Percentiles rank a stretch among this genome's conserved stretches.
These are phyloP conservation scores for Lasius fuliginosus DNA, from an alignment of 2,888 invertebrate genomes.

Conservation along the genomic window DNA sequence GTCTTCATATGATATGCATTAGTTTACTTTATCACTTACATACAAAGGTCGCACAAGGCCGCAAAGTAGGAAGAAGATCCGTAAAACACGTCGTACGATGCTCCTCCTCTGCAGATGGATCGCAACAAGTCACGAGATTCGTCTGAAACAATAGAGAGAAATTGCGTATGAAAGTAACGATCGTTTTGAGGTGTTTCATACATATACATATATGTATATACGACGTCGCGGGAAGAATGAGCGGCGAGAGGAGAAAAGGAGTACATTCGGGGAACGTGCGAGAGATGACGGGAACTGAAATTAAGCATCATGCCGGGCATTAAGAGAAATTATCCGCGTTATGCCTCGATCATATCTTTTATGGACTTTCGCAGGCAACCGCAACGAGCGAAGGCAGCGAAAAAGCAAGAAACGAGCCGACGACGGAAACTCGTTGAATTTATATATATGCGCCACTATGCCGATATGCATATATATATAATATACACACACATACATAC, in stretches of 20 bases:
- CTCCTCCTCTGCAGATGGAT: not conserved
- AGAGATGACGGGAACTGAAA: conserved; percentile 67
- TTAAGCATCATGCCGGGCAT: conserved; percentile 76
- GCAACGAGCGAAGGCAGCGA: conserved; percentile 35
- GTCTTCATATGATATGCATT: not conserved
- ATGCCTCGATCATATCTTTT: conserved; percentile 71
- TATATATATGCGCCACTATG: conserved; percentile 66
- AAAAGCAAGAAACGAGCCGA: conserved; percentile 49
- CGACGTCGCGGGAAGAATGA: not conserved
- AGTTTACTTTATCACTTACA: not conserved
- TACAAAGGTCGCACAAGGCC: not conserved
- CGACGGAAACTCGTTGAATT: conserved; percentile 66
- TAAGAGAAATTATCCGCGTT: conserved; percentile 80
- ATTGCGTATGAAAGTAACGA: conserved; percentile 53
- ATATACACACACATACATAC: conserved; percentile 47
- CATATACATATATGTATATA: not conserved
- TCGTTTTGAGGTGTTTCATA: conserved; percentile 5
- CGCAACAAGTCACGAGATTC: conserved; percentile 59
- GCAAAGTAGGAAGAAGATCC: not conserved
- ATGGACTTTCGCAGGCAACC: conserved; percentile 61
- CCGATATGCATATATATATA: conserved; percentile 55
- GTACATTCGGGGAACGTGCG: not conserved
- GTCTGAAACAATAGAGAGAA: conserved; percentile 72
- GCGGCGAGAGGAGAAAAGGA: conserved; percentile 17
- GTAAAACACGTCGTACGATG: conserved; percentile 59